These are phyloP conservation scores for Dryococelus australis DNA, from an alignment of 2,888 invertebrate species.

Conservation along the genomic window DNA sequence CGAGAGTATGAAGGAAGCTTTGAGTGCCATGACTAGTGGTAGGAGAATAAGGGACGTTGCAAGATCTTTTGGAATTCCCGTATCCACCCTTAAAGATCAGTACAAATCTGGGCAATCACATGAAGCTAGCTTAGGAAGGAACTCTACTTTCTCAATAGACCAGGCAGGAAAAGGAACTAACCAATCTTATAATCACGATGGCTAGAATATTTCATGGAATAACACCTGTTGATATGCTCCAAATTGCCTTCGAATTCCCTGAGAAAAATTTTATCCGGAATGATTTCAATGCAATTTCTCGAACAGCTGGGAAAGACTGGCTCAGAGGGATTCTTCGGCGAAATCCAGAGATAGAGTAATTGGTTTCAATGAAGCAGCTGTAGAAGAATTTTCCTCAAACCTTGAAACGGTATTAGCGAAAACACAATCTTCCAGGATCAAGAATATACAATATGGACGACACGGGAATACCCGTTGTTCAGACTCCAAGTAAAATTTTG, in stretches of 20 bases:
- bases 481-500: conserved; percentile 55
- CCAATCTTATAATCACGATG: conserved; percentile 45
- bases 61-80: no score
- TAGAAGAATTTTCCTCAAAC: conserved; percentile 49
- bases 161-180: conserved; percentile 48
- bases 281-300: conserved; percentile 48
- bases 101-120: neutral
- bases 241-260: conserved; percentile 49
- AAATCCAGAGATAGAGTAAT: conserved; percentile 48
- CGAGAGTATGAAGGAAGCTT: no score
- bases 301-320: conserved; percentile 51
- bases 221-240: conserved; percentile 47
- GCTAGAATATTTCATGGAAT: conserved; percentile 49
- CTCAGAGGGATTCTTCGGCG: conserved; percentile 49
- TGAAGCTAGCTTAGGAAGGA: conserved; percentile 2
- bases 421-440: conserved; percentile 46
- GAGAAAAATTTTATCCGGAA: conserved; percentile 48
- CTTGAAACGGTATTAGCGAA: conserved; percentile 48
- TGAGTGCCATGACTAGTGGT: no score
- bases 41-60: no score
- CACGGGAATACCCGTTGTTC: conserved; percentile 57
- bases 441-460: conserved; percentile 57
- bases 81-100: no score
- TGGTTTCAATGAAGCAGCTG: conserved; percentile 51
- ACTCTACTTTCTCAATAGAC: conserved; percentile 46